Evolutionary conservation across 2,888 invertebrate genomes (phyloP).

Genomic region (Portevinia maculata): DNA sequence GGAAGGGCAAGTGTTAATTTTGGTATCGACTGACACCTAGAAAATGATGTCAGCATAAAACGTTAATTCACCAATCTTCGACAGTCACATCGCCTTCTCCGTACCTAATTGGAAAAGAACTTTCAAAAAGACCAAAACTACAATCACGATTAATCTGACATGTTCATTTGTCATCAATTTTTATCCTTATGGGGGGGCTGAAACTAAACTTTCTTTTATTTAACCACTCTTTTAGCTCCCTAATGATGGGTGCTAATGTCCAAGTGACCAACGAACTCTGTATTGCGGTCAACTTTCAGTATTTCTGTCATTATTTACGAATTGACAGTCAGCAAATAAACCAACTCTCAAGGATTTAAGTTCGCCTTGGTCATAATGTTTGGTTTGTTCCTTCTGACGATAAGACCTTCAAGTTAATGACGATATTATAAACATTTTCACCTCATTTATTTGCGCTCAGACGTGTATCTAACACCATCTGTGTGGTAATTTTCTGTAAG

Average conservation of each 20-base stretch:
- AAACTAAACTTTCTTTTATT: slow-evolving; percentile 15
- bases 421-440: slow-evolving; percentile 54
- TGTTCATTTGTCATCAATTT: slow-evolving; percentile 14
- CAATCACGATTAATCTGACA: slow-evolving; percentile 33
- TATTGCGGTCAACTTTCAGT: slow-evolving; percentile 1
- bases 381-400: slow-evolving; percentile 8
- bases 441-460: slow-evolving; percentile 40
- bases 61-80: too few relatives aligned
- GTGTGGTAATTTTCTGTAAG: slow-evolving; percentile 49
- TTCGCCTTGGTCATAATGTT: slow-evolving; percentile 1
- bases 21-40: too few relatives aligned
- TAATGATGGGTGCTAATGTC: slow-evolving; percentile 2
- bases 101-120: too few relatives aligned
- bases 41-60: too few relatives aligned
- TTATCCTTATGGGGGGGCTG: background rate
- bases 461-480: background rate
- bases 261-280: slow-evolving; percentile 1
- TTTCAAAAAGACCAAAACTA: slow-evolving; percentile 7
- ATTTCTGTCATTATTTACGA: slow-evolving; percentile 26
- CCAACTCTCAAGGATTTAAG: background rate
- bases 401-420: slow-evolving; percentile 56
- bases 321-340: slow-evolving; percentile 40
- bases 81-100: too few relatives aligned
- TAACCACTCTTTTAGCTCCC: background rate
- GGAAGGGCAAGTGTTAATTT: too few relatives aligned